Evolutionary conservation across 2,113 vertebrate species (phyloP).

Genomic region (Salminus brasiliensis): DNA sequence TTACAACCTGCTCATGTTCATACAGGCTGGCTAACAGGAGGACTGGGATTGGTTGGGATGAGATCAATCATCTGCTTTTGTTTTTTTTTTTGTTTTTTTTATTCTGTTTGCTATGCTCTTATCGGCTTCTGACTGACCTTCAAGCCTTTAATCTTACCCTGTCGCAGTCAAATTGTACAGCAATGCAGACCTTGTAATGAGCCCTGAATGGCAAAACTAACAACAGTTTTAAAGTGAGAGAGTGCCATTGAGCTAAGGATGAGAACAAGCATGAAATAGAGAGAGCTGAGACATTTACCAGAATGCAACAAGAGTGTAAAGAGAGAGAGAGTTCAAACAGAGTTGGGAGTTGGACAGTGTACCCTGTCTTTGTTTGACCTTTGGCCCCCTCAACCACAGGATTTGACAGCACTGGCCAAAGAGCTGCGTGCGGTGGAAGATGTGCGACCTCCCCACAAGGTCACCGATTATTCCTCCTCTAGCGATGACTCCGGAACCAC

Average conservation of each 20-base stretch:
- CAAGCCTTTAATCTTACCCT: constrained; percentile 45
- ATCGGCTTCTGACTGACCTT: constrained; percentile 60
- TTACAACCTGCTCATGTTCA: constrained; percentile 2
- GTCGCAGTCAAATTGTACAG: constrained; percentile 41
- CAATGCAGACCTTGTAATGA: not conserved
- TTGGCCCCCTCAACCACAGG: constrained; percentile 71
- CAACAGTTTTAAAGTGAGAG: not conserved
- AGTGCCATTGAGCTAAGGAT: not conserved
- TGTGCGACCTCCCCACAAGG: constrained; percentile 91
- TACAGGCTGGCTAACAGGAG: constrained; percentile 8
- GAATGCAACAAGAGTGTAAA: not conserved
- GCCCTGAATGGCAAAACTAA: constrained; percentile 9
- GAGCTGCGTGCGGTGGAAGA: constrained; percentile 95
- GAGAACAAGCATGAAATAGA: not conserved
- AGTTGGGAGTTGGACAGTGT: not conserved
- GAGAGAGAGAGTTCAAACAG: too few relatives aligned
- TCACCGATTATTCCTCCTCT: constrained; percentile 96
- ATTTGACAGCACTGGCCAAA: constrained; percentile 94
- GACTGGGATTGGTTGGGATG: not conserved
- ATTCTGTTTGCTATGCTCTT: constrained; percentile 44
- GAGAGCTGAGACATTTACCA: not conserved
- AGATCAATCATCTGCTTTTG: constrained; percentile 12
- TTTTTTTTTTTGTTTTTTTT: constrained; percentile 6
- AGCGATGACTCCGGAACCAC: constrained; percentile 97
- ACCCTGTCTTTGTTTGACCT: constrained; percentile 8